Evolutionary conservation across 37 sponge, comb jelly and placozoan genomes (phyloP), one percentile per base, ranked within the genome.

Genomic region (Geodia barretti): DNA sequence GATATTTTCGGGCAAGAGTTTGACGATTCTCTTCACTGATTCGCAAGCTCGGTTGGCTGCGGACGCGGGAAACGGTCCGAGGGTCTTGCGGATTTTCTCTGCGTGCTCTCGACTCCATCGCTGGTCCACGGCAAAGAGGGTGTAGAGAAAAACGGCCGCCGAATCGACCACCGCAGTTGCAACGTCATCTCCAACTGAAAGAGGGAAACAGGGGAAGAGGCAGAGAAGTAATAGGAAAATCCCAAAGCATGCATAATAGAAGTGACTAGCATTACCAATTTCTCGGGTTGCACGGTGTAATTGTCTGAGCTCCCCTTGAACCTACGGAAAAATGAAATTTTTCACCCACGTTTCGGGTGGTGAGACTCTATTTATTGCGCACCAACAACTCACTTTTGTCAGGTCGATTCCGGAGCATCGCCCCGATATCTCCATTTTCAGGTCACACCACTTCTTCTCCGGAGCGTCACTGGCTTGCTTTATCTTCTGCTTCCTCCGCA

Each of bases 21-120:
- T 54, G 41, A 74, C 19, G 19, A 92, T 76, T 29, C 67, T 68
- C 26, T 76, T 68, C 24, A 92, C 85, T 20, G 60, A 42, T 19
- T 26, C 34, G 72, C 77, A 84, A 1, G 82, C 78, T 21, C 65
- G 84, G 38, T 64, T 65, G 62, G 88, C 92, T 39, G 76, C 82
- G 28, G 84, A 87, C 0, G 92, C 92, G 1, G 92, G 92, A 32
- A 64, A 92, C 8, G 92, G 92, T 24, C 92, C 92, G 29, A 92
- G 59, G 7, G 78, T 76, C 1, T 31, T 39, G 38, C 73, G 42
- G 41, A 92, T 76, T 28, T 68, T 42, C 58, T 80, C 81, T 33
- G 73, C 88, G n/a, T 87, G 78, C 1, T 59, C 63, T 24, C 84
- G 38, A 19, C 77, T 72, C 76, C 60, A 68, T 64, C 41, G 28